A percentile compares a stretch with the other conserved stretches of the same genome.
Conservation (phyloP, 2,113 vertebrate genomes). For the Sula dactylatra region DNA sequence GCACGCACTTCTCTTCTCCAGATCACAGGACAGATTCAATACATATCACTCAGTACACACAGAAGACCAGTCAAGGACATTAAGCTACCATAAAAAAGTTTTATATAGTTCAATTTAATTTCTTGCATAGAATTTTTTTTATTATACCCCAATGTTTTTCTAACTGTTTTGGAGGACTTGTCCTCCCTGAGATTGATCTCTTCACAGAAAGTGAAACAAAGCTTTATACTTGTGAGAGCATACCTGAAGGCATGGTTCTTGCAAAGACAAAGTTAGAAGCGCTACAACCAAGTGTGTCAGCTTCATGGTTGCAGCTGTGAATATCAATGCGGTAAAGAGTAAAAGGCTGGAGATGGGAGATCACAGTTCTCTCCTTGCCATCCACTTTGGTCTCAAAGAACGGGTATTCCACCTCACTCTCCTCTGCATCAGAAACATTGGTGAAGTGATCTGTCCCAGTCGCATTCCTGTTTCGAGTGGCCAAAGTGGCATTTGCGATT, state of each 20-base stretch:
- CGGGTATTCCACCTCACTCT: slow-evolving; percentile 80
- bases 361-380: slow-evolving; percentile 83
- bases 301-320: slow-evolving; percentile 94
- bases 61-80: not conserved
- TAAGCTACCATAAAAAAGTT: not conserved
- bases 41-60: not conserved
- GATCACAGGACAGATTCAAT: not conserved
- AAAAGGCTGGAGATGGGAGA: slow-evolving; percentile 87
- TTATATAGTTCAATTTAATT: not conserved
- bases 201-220: not conserved
- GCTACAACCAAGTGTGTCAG: slow-evolving; percentile 85
- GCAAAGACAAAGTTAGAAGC: slow-evolving; percentile 93
- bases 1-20: not conserved
- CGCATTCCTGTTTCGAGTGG: slow-evolving; percentile 70
- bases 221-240: not conserved
- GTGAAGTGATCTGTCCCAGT: slow-evolving; percentile 60
- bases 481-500: slow-evolving; percentile 80
- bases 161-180: not conserved
- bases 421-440: slow-evolving; percentile 80
- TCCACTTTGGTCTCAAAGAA: slow-evolving; percentile 88
- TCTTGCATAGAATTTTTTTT: not conserved
- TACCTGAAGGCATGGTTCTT: slow-evolving; percentile 95
- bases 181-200: not conserved
- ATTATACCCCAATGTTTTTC: not conserved
- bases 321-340: slow-evolving; percentile 96